Evolutionary conservation across 2,797 vertebrate genomes (phyloP).

Genomic region (Rousettus madagascariensis): DNA sequence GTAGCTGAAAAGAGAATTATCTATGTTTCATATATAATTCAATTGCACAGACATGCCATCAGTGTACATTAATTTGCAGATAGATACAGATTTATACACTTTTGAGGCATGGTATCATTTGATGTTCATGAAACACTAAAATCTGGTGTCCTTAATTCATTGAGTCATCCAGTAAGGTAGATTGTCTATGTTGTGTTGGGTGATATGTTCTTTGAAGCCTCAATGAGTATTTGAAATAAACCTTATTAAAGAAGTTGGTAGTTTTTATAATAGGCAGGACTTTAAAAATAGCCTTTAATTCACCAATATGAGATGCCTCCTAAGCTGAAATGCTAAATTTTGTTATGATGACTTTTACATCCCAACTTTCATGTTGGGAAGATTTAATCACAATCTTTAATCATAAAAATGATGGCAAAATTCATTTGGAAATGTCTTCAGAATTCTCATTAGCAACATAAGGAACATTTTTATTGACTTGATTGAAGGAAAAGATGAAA

Average conservation of each 20-base stretch:
- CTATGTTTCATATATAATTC: background rate
- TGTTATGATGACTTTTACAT: conserved; percentile 47
- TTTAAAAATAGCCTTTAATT: conserved; percentile 51
- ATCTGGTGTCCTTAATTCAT: background rate
- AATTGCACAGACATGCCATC: background rate
- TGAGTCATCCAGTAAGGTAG: background rate
- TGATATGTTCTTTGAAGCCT: conserved; percentile 4
- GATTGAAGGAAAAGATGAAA: background rate
- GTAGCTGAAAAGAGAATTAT: conserved; percentile 19
- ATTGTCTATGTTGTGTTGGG: background rate
- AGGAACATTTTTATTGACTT: conserved; percentile 21
- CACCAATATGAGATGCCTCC: background rate
- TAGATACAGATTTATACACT: background rate
- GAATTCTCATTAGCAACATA: conserved; percentile 53
- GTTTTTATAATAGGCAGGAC: conserved; percentile 15
- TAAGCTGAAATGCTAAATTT: conserved; percentile 35
- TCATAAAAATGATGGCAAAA: conserved; percentile 40
- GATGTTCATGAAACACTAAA: conserved; percentile 28
- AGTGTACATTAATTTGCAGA: background rate
- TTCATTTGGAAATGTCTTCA: conserved; percentile 40
- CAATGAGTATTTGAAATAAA: conserved; percentile 42
- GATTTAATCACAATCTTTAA: background rate
- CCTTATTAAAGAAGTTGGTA: background rate
- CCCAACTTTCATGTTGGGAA: background rate
- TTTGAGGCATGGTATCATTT: conserved; percentile 14